Evolutionary conservation across 2,888 invertebrate species (phyloP), one percentile per base, ranked within the genome.

Genomic region (Aphidius colemani): DNA sequence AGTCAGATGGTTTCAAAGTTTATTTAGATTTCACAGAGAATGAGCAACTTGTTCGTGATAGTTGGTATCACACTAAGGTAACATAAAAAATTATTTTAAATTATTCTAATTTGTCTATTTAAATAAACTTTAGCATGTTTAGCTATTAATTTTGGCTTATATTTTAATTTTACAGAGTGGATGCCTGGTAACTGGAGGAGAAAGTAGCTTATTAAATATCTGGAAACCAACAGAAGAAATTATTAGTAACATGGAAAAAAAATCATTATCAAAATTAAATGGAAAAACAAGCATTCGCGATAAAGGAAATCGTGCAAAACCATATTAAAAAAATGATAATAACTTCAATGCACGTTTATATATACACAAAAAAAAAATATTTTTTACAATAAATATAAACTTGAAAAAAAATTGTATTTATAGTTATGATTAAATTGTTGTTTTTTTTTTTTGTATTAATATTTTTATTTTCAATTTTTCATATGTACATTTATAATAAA

Each of bases 41-140:
- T 78, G 88, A 86, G 66, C 93, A 93, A 81, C 84, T 88, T 10
- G 88, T 93, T 3, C 84, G 92, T n/a, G 86, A 89, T 65, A 90
- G 90, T 77, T 86, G 88, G 81, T 88, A 86, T 70, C 85, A 90
- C 73, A 75, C 83, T 64, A 84, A 88, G 76, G 91, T 91, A 79
- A 85, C 49, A 64, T 40, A 8, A 63, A 66, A 55, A 40, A n/a
- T n/a, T n/a, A n/a, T n/a, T n/a, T n/a, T n/a, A n/a, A n/a, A n/a
- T n/a, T n/a, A n/a, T n/a, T n/a, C n/a, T n/a, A n/a, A n/a, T n/a
- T n/a, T n/a, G n/a, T n/a, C n/a, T n/a, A 66, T 48, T 6, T 40
- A 43, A 7, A 7, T 39, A 4, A 56, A 8, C 45, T 51, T 10
- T 39, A 11, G 7, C 39, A 59, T 63, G 18, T n/a, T 62, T 44